Evolutionary conservation across 2,113 vertebrate species (phyloP).

Genomic region (Callospermophilus lateralis): DNA sequence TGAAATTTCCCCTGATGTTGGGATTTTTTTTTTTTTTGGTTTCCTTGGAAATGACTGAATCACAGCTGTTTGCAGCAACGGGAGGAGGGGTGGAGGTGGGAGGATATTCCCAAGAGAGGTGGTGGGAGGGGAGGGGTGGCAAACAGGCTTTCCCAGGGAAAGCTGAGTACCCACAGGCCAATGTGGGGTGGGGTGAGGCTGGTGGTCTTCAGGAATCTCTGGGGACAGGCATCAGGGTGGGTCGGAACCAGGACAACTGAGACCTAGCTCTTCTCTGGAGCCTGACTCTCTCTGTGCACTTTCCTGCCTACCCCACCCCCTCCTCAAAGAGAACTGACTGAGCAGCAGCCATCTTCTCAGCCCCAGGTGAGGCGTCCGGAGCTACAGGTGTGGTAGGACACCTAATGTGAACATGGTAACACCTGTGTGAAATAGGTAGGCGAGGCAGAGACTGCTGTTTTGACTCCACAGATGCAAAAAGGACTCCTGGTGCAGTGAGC

Average conservation of each 20-base stretch:
- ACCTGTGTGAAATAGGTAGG: background rate
- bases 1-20: slow-evolving; percentile 83
- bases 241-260: background rate
- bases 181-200: background rate
- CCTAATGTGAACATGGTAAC: background rate
- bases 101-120: slow-evolving; percentile 69
- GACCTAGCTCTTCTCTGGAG: background rate
- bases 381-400: background rate
- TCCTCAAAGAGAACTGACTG: background rate
- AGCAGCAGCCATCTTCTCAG: background rate
- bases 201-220: background rate
- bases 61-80: slow-evolving; percentile 78
- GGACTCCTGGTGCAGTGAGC: background rate
- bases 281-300: background rate
- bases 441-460: background rate
- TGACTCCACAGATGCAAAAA: background rate
- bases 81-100: slow-evolving; percentile 69
- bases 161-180: background rate
- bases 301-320: background rate
- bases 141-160: slow-evolving; percentile 59
- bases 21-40: slow-evolving; percentile 63
- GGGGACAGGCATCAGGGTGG: background rate
- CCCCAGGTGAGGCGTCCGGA: background rate
- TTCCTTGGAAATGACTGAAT: slow-evolving; percentile 85
- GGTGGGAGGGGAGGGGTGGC: background rate